Percentiles rank a stretch among this genome's conserved stretches.
Evolutionary conservation across 1,140 invertebrate species (phyloP).

Genomic region (Vollenhovia emeryi): DNA sequence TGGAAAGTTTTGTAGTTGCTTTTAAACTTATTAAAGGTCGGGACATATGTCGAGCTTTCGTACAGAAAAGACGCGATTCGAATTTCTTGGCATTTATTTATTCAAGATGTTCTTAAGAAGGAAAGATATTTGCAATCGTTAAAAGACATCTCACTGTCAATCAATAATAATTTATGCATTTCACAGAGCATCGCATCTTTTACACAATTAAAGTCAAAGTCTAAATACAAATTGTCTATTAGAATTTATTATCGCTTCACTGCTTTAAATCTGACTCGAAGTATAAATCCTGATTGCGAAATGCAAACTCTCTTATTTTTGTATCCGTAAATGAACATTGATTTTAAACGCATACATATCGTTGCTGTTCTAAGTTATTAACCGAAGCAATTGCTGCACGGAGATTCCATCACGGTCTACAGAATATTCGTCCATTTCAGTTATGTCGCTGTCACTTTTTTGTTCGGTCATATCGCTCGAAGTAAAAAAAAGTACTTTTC

Average conservation of each 20-base stretch:
- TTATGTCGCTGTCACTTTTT: neutral
- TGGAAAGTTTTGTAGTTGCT: too few relatives aligned
- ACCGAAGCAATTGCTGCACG: slow-evolving; percentile 41
- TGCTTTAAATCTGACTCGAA: neutral
- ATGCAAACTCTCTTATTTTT: neutral
- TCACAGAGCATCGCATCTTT: neutral
- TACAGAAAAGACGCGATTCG: too few relatives aligned
- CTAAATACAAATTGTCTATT: neutral
- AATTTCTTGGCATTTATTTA: too few relatives aligned
- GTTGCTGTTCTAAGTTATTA: slow-evolving; percentile 39
- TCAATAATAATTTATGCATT: slow-evolving; percentile 2
- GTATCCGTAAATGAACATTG: neutral
- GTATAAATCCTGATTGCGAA: too few relatives aligned
- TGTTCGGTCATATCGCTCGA: neutral
- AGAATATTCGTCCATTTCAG: neutral
- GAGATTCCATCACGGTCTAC: slow-evolving; percentile 49
- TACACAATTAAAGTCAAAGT: neutral
- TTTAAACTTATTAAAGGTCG: too few relatives aligned
- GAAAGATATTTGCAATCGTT: neutral
- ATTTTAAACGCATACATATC: slow-evolving; percentile 9
- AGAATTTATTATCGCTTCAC: neutral
- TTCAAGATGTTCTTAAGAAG: neutral
- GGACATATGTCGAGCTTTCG: too few relatives aligned
- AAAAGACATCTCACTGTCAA: neutral
- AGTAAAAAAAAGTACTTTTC: slow-evolving; percentile 19